Base-by-base conservation (phyloP, 2,888 invertebrate species). In the Clanis bilineata region DNA sequence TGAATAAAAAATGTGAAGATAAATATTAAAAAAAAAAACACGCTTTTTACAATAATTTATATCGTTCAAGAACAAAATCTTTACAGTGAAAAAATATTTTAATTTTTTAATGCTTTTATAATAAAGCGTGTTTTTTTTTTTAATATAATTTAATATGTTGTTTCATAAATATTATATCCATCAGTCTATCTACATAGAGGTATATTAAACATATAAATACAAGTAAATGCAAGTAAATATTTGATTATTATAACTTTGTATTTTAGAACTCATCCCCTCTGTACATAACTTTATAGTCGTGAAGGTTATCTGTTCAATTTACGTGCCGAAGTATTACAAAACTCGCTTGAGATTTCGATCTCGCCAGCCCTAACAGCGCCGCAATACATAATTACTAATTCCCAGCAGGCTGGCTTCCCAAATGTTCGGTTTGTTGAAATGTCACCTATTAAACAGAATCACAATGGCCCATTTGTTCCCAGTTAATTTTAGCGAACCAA, bases 401-500 rank as follows among this genome's bases (percentile, higher is more conserved):
- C 51, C 25, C 51, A 32, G 18, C 51, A 51, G 51, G 51, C 28
- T 51, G 51, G 51, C 28, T 51, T 51, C 18, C 51, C 18, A 32
- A 51, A 32, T 5, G 32, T 32, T 51, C 51, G 51, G 51, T 51
- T 51, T 51, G 51, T 51, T 51, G 51, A 51, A 51, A 51, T 51
- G 51, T 51, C 51, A 51, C 51, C 51, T 32, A 51, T 51, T 51
- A 51, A 51, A 28, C 32, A 51, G 51, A 51, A 51, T 51, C 18
- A 51, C 51, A 51, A 51, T 51, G 51, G 51, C 28, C 51, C 32
- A 51, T 51, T 51, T 32, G 51, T 51, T 32, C 51, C 32, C 51
- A 51, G 51, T 51, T 51, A 51, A 51, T 51, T 51, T 51, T 32
- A 51, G 51, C 51, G 32, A 51, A 51, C 51, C 51, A 51, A 51